These are phyloP conservation scores for Poeciliopsis presidionis DNA, from an alignment of 2,797 vertebrate genomes.

Conservation along the genomic window DNA sequence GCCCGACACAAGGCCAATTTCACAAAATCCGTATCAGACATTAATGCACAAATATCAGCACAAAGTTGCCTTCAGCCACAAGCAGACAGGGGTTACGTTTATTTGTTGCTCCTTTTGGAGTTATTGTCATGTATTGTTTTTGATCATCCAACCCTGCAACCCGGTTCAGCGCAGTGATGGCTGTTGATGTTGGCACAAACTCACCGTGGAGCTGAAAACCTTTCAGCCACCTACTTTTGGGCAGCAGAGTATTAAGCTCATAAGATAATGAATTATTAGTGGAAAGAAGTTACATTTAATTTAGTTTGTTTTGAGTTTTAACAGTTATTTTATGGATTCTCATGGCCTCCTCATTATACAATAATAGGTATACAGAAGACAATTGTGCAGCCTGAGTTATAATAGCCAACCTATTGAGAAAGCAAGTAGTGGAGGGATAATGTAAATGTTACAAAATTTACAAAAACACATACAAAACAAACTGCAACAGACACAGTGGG, in stretches of 20 bases:
- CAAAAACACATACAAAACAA: slow-evolving; percentile 55
- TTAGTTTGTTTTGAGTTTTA: slow-evolving; percentile 41
- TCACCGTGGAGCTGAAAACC: slow-evolving; percentile 69
- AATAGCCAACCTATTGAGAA: slow-evolving; percentile 42
- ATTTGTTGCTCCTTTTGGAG: slow-evolving; percentile 72
- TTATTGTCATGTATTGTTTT: slow-evolving; percentile 78
- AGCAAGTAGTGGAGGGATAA: slow-evolving; percentile 16
- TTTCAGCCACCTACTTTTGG: slow-evolving; percentile 61
- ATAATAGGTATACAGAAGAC: slow-evolving; percentile 51
- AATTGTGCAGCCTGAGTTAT: slow-evolving; percentile 40
- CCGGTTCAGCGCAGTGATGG: slow-evolving; percentile 81
- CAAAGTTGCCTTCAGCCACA: slow-evolving; percentile 69
- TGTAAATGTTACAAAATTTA: slow-evolving; percentile 52
- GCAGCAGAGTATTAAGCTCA: slow-evolving; percentile 52
- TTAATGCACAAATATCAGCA: slow-evolving; percentile 76
- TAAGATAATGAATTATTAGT: slow-evolving; percentile 30
- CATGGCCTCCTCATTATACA: slow-evolving; percentile 55
- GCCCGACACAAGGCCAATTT: slow-evolving; percentile 57
- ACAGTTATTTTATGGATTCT: slow-evolving; percentile 47
- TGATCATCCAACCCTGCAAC: slow-evolving; percentile 80
- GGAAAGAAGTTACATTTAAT: slow-evolving; percentile 36
- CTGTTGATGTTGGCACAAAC: slow-evolving; percentile 74
- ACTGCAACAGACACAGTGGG: slow-evolving; percentile 60
- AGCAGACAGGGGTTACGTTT: slow-evolving; percentile 78
- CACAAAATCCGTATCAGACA: slow-evolving; percentile 66